phyloP scores from a whole-genome alignment of 1,140 invertebrate genomes.

The Neodiprion lecontei region DNA sequence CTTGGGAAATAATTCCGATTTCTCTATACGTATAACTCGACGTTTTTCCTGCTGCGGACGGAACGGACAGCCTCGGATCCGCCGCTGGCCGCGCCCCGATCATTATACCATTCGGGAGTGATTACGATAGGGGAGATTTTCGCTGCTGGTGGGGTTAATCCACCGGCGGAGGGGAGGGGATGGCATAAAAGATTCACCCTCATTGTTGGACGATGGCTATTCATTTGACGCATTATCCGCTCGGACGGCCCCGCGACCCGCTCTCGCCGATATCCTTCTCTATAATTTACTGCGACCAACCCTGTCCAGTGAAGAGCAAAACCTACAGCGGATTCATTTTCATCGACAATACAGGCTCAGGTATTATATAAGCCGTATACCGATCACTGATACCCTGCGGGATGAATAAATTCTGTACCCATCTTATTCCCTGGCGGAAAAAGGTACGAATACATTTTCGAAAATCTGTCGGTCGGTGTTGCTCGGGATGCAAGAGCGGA shows the following conservation, averaged over 20 bases:
- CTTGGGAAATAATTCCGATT: too few species aligned
- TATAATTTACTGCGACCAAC: background rate
- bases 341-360: background rate
- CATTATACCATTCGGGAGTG: background rate
- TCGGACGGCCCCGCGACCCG: background rate
- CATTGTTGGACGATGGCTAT: slow-evolving; percentile 5
- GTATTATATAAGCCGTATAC: background rate
- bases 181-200: slow-evolving; percentile 5
- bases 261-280: background rate
- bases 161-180: background rate
- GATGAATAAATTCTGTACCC: too few species aligned
- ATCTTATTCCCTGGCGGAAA: too few species aligned
- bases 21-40: too few species aligned
- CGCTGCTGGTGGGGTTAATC: background rate
- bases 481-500: too few species aligned
- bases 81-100: background rate
- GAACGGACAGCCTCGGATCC: background rate
- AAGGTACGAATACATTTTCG: too few species aligned
- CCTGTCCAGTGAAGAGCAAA: too few species aligned
- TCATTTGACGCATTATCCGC: slow-evolving; percentile 7
- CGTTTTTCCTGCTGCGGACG: too few species aligned
- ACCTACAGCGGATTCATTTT: background rate
- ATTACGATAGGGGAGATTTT: background rate
- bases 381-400: too few species aligned
- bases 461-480: too few species aligned